Conservation (phyloP, 53 echinoderm and acorn worm genomes). For the Zoroaster sp. region DNA sequence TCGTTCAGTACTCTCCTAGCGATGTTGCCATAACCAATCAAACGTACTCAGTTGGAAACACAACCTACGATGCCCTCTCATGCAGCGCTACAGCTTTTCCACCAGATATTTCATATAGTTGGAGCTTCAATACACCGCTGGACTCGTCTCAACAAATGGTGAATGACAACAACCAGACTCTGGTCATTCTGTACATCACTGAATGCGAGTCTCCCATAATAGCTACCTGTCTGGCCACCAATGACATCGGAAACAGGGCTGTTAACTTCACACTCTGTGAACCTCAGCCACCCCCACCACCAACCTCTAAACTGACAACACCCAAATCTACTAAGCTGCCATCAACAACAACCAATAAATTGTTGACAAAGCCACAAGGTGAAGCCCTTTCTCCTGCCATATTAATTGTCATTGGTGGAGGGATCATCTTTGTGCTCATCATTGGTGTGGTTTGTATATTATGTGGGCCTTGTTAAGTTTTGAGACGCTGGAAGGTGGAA, state of each 20-base stretch:
- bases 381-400: neutral
- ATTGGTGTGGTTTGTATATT: neutral
- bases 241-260: neutral
- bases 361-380: neutral
- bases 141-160: conserved; percentile 2
- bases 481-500: no score
- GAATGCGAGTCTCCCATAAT: neutral
- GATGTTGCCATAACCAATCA: conserved; percentile 15
- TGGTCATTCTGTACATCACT: conserved; percentile 18
- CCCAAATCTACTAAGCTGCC: neutral
- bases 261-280: conserved; percentile 23
- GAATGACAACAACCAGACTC: neutral
- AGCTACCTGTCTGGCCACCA: conserved; percentile 39
- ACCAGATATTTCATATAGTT: conserved; percentile 2
- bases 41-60: neutral
- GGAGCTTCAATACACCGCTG: conserved; percentile 13
- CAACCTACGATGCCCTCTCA: conserved; percentile 4
- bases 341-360: neutral
- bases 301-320: neutral
- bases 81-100: conserved; percentile 31
- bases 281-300: neutral
- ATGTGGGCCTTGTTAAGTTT: no score
- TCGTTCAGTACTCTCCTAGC: conserved; percentile 27
- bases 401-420: neutral
- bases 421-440: neutral